Evolutionary conservation across 2,113 vertebrate species (phyloP), one percentile per base, ranked within the genome.

Genomic region (Limnothrissa miodon): DNA sequence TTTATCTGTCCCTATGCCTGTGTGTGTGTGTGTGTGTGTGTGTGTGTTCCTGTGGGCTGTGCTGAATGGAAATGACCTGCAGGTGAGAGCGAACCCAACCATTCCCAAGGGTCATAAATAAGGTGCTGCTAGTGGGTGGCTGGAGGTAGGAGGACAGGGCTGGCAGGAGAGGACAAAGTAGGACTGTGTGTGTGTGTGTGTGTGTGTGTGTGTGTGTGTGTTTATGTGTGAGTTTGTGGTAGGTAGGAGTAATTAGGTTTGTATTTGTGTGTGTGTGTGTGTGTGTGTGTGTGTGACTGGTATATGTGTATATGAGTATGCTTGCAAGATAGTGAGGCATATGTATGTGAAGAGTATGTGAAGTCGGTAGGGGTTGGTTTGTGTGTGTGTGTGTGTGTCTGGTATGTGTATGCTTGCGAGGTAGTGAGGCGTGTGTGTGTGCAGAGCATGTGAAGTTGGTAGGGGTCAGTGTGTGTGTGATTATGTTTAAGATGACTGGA

Each of bases 31-130:
- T 15, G 83, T 51, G 80, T 86, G 83, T 39, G 81, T 84, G 48
- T 53, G 48, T 53, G 48, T 53, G 48, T 82, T 83, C 84, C 88
- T 88, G 86, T 90, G 87, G 87, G 44, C 74, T 39, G 79, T 79
- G 21, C 53, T 74, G 83, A 85, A 88, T 89, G 82, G 39, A 79
- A 81, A 82, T 86, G 86, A 86, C 81, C 87, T 83, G 83, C 81
- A 82, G 84, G 85, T 83, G 84, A 88, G 80, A 56, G 62, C 25
- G 42, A 84, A 29, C n/a, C 70, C 39, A 45, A 51, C 82, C 44
- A 44, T 82, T 81, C 78, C 36, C 80, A 23, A 23, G 74, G 79
- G 80, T 80, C 59, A 85, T 88, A 86, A 88, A 90, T 87, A 88
- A 83, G 80, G 53, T 56, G 56, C 78, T 45, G 46, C 46, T 29